Conservation (phyloP, 2,797 vertebrate genomes). For the Morelia viridis region DNA sequence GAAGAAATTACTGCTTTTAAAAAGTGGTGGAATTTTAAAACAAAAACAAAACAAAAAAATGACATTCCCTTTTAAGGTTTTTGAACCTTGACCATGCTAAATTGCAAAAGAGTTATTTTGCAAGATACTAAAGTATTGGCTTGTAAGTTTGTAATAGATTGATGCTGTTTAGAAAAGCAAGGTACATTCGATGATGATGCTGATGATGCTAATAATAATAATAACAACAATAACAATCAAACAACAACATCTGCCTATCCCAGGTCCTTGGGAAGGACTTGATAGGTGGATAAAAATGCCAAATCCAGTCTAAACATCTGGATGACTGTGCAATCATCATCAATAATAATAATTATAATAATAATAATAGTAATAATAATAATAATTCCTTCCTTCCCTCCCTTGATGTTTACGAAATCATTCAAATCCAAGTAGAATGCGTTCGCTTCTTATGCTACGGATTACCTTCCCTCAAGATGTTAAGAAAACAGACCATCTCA, state of each 20-base stretch:
- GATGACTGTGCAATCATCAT: not conserved
- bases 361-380: not conserved
- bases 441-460: not conserved
- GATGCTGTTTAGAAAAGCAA: not conserved
- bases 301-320: not conserved
- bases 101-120: not conserved
- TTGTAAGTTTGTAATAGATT: not conserved
- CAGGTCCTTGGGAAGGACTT: not conserved
- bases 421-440: not conserved
- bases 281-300: not conserved
- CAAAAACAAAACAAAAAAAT: conserved; percentile 5
- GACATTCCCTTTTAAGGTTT: not conserved
- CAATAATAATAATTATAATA: not conserved
- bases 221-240: not conserved
- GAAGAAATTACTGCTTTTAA: conserved; percentile 40
- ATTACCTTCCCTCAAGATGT: not conserved
- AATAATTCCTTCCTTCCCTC: not conserved
- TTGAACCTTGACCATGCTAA: not conserved
- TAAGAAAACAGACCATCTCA: not conserved
- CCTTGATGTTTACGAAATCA: not conserved
- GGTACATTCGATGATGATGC: not conserved
- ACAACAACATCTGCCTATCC: not conserved
- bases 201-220: not conserved
- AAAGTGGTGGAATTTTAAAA: not conserved
- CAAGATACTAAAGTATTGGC: not conserved